A percentile compares a stretch with the other conserved stretches of the same genome.
These are phyloP conservation scores for Eretmocerus hayati DNA, from an alignment of 2,888 invertebrate species.

Conservation along the genomic window DNA sequence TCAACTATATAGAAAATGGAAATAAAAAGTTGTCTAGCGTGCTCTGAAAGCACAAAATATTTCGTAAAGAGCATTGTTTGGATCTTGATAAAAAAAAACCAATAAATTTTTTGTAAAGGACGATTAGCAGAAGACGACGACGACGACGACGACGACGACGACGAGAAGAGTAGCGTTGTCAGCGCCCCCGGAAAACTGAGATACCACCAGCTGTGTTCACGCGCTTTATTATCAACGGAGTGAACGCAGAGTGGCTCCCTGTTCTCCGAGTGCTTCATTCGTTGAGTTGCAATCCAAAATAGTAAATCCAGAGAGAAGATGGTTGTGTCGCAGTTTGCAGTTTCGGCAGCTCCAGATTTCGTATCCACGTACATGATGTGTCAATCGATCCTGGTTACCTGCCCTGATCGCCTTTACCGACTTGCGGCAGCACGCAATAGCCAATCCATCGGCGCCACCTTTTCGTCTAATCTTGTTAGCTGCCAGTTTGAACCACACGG, in stretches of 20 bases:
- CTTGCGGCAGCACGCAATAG: background rate
- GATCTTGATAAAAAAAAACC: too few relatives aligned
- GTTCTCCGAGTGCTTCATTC: slow-evolving; percentile 56
- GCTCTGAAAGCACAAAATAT: too few relatives aligned
- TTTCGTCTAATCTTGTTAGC: too few relatives aligned
- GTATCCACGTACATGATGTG: background rate
- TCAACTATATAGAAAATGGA: too few relatives aligned
- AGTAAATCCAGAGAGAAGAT: too few relatives aligned
- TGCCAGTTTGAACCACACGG: too few relatives aligned
- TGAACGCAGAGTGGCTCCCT: slow-evolving; percentile 98
- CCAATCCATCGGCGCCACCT: too few relatives aligned
- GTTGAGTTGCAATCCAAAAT: too few relatives aligned
- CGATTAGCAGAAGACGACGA: background rate
- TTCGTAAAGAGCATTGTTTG: too few relatives aligned
- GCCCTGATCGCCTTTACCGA: slow-evolving; percentile 11
- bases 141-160: background rate
- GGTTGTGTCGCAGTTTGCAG: background rate
- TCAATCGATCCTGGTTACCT: background rate
- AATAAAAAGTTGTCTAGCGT: too few relatives aligned
- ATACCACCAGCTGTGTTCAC: slow-evolving; percentile 99
- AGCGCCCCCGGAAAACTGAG: slow-evolving; percentile 65
- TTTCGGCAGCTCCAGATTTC: background rate
- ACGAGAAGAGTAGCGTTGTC: slow-evolving; percentile 24
- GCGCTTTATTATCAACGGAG: slow-evolving; percentile 64
- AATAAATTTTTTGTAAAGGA: too few relatives aligned